Evolutionary conservation across 2,888 invertebrate species (phyloP), one percentile per base, ranked within the genome.

Genomic region (Sphinx pinastri): DNA sequence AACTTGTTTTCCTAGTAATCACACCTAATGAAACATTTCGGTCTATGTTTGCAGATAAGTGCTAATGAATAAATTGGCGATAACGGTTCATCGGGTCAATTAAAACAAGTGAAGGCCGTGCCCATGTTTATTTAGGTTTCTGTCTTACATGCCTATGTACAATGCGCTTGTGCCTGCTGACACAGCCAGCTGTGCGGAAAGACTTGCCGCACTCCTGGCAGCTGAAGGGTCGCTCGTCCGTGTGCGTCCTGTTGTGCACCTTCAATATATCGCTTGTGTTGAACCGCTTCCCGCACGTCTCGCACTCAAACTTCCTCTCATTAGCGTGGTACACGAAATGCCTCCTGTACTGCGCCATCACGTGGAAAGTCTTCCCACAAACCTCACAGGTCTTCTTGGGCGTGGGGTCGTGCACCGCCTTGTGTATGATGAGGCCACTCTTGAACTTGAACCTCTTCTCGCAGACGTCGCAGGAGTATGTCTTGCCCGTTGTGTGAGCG

Each of bases 301-400:
- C 90, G 71, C 95, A 95, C 8, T 87, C 89, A 76, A 88, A 93
- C 60, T 93, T 94, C 76, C 94, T 89, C 76, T 95, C 94, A 70
- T 94, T 94, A 0, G 94, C 94, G 79, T 95, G 95, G 72, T 94
- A 94, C 0, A 92, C 89, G 71, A 88, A 91, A 73, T 95, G 95
- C 38, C 94, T 85, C 25, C 90, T 85, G 68, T 95, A 93, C 75
- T 94, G 94, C 6, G 94, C 91, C 66, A 94, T 77, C 16, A 94
- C 88, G 73, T 93, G 93, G 78, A 95, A 95, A 0, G 92, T 90
- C 75, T 94, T 95, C 2, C 94, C 94, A 79, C 95, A 93, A 11
- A 93, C 88, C 68, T 94, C 94, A 74, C 95, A 95, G 0, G 92
- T 93, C 75, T 94, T 94, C 76, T 87, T 86, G 68, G 94, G 94